Percentiles rank a stretch among this genome's conserved stretches.
These are phyloP conservation scores for Xanthostigma xanthostigma DNA, from an alignment of 2,888 invertebrate species.

Conservation along the genomic window DNA sequence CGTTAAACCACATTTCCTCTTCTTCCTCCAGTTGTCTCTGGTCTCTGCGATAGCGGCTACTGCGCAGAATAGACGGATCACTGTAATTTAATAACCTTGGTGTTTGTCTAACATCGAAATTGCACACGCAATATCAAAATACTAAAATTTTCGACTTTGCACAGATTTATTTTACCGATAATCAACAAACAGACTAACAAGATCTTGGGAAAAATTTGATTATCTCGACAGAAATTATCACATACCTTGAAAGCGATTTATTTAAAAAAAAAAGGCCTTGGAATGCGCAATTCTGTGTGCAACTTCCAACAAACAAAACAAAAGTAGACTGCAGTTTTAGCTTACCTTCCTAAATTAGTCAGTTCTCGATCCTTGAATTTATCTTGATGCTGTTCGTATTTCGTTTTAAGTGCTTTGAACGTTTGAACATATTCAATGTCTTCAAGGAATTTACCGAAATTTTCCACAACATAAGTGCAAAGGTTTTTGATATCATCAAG, in stretches of 20 bases:
- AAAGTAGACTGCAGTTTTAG: conserved; percentile 7
- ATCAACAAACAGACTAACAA: no score
- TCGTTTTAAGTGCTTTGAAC: conserved; percentile 79
- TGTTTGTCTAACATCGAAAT: not conserved
- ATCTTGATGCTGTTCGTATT: conserved; percentile 86
- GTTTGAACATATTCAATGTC: conserved; percentile 96
- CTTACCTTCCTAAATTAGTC: conserved; percentile 53
- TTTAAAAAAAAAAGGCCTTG: conserved; percentile 1
- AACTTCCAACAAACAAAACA: not conserved
- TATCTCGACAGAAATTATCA: not conserved
- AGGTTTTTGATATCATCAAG: conserved; percentile 81
- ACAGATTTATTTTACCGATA: no score
- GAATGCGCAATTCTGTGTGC: not conserved
- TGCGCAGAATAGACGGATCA: conserved; percentile 67
- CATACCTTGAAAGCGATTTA: not conserved
- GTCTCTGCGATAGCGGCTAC: conserved; percentile 74
- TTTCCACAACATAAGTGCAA: conserved; percentile 89
- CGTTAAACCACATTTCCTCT: conserved; percentile 98
- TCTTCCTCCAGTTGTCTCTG: conserved; percentile 91
- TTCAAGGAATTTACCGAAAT: conserved; percentile 87
- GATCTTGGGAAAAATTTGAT: not conserved
- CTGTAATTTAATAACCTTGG: conserved; percentile 25
- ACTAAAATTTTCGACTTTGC: no score
- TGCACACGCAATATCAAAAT: no score
- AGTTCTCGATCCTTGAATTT: conserved; percentile 75